Conservation (phyloP, 2,113 vertebrate species). For the Cephalopholis sonnerati region DNA sequence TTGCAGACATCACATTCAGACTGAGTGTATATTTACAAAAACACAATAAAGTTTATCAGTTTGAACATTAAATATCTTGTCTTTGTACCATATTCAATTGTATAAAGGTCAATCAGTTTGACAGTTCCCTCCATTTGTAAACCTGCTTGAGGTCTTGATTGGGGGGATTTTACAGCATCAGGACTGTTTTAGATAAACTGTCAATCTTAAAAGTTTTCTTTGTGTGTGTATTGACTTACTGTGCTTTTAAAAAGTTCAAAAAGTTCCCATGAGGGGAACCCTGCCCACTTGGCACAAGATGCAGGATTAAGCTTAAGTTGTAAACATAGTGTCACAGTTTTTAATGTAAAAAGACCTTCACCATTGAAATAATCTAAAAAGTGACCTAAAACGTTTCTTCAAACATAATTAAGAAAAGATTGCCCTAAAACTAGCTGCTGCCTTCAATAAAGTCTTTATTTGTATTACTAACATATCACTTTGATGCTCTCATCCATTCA, state of each 20-base stretch:
- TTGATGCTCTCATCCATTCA: conserved; percentile 37
- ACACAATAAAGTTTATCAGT: too few relatives aligned
- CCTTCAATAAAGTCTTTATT: not conserved
- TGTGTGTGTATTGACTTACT: not conserved
- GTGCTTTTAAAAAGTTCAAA: not conserved
- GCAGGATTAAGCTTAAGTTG: not conserved
- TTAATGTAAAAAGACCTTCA: not conserved
- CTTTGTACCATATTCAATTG: too few relatives aligned
- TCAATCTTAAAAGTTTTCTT: not conserved
- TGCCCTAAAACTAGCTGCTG: not conserved
- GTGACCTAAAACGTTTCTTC: not conserved
- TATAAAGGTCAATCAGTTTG: too few relatives aligned
- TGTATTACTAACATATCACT: not conserved
- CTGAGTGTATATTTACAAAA: too few relatives aligned
- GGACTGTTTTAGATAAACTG: not conserved
- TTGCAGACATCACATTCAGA: too few relatives aligned
- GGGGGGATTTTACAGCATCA: not conserved
- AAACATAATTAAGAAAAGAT: not conserved
- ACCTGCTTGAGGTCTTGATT: not conserved
- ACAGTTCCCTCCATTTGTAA: too few relatives aligned
- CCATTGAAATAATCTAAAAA: not conserved
- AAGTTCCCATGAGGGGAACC: not conserved
- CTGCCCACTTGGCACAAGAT: not conserved
- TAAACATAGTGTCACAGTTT: not conserved
- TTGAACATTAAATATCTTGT: too few relatives aligned